These are phyloP conservation scores for Acanthurus lineatus DNA, from an alignment of 2,797 vertebrate genomes.

Conservation along the genomic window DNA sequence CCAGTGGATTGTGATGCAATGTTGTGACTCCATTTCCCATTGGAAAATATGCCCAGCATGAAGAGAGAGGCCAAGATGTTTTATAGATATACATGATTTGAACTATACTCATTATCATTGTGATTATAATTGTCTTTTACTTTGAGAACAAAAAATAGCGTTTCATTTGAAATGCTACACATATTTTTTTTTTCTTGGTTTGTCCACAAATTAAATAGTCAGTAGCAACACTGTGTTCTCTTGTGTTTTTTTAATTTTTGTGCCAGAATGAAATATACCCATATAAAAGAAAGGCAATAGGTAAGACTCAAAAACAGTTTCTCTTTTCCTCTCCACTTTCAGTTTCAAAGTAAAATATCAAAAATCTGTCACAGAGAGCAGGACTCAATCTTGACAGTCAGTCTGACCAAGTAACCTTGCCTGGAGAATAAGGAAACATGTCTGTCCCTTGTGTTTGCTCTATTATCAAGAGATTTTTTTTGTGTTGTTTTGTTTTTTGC, in stretches of 20 bases:
- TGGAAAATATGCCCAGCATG: conserved; percentile 86
- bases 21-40: conserved; percentile 84
- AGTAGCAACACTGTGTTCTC: conserved; percentile 72
- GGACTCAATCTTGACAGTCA: conserved; percentile 7
- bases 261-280: neutral
- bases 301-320: neutral
- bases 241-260: conserved; percentile 27
- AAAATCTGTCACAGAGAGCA: neutral
- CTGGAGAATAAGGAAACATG: conserved; percentile 6
- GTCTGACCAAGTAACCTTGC: conserved; percentile 27
- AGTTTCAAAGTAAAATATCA: neutral
- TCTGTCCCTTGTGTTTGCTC: conserved; percentile 26
- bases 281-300: neutral
- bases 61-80: conserved; percentile 84
- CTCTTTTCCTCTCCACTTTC: neutral
- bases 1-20: conserved; percentile 85
- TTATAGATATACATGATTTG: conserved; percentile 82
- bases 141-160: conserved; percentile 73
- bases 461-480: conserved; percentile 16
- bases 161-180: conserved; percentile 85
- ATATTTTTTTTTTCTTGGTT: conserved; percentile 83
- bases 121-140: conserved; percentile 79
- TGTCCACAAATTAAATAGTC: conserved; percentile 87
- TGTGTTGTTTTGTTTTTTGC: neutral
- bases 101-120: conserved; percentile 79